phyloP scores from a whole-genome alignment of 2,888 invertebrate species.

The Platerodrilus igneus region DNA sequence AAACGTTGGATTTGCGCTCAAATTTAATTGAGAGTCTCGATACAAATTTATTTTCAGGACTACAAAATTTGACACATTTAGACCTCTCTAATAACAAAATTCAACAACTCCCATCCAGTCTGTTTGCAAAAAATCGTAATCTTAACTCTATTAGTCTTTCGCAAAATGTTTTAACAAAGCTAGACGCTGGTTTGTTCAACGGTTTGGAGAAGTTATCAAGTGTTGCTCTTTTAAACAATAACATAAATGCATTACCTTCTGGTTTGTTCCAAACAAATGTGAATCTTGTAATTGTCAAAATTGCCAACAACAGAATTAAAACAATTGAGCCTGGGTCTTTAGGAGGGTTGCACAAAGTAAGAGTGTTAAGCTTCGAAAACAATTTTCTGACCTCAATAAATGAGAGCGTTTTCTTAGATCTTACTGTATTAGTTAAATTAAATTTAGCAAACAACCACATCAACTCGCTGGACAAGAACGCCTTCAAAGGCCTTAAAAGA shows the following conservation, averaged over 20 bases:
- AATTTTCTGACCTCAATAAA: conserved; percentile 6
- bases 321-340: not conserved
- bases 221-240: not conserved
- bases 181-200: conserved; percentile 1
- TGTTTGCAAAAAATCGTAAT: too few species aligned
- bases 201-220: not conserved
- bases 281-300: not conserved
- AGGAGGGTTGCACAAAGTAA: conserved; percentile 1
- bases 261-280: not conserved
- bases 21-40: too few species aligned
- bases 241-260: not conserved
- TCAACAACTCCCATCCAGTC: too few species aligned
- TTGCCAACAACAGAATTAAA: conserved; percentile 1
- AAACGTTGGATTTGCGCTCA: too few species aligned
- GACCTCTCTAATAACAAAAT: too few species aligned
- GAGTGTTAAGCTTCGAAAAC: not conserved
- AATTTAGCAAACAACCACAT: too few species aligned
- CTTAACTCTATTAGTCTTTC: too few species aligned
- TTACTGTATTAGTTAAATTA: too few species aligned
- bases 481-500: not conserved
- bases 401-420: not conserved
- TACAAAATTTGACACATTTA: too few species aligned
- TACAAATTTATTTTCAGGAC: too few species aligned
- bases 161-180: too few species aligned
- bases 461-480: not conserved